Base-by-base conservation (phyloP, 1,140 invertebrate species). In the Pantala flavescens region DNA sequence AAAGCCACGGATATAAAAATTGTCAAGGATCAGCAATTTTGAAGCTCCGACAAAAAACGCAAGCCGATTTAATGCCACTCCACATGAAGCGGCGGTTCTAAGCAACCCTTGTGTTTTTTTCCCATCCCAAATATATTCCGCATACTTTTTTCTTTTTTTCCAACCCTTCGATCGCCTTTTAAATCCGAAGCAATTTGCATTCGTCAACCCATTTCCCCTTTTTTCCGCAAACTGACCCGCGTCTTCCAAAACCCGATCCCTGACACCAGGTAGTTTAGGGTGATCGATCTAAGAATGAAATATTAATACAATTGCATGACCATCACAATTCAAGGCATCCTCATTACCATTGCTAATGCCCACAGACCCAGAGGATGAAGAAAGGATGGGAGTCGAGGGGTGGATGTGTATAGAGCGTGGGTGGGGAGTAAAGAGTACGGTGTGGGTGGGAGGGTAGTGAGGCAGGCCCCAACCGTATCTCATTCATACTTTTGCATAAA, bases 241-340 rank as follows among this genome's bases (percentile, higher is more conserved):
- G 72, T 19, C 16, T 42, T 42, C 23, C 23, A 0, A 19, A 3
- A n/a, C 24, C 49, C 28, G 43, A 36, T 23, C 24, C 23, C n/a
- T 74, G 72, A 63, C 73, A 70, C 55, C 55, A 70, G 23, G 72
- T 63, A 24, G 75, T 36, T 43, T 23, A 28, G 36, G 12, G 23
- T 63, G 63, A 70, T 72, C 71, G 71, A 72, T 72, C 24, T 72
- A 72, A 72, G 73, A 55, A 74, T 74, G 73, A 74, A 74, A 74
- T 74, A 74, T 74, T 74, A 74, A 74, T 74, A 74, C 73, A 74
- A 74, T 74, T 74, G 73, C 73, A 74, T 74, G 73, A 74, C 73
- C 73, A 74, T 74, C 55, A 70, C 73, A 74, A 74, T 74, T 74
- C 73, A 49, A 74, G 73, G 28, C 73, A 49, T 49, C 24, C 73